Base-by-base conservation (phyloP, 2,113 vertebrate species). In the Bubo blakistoni region DNA sequence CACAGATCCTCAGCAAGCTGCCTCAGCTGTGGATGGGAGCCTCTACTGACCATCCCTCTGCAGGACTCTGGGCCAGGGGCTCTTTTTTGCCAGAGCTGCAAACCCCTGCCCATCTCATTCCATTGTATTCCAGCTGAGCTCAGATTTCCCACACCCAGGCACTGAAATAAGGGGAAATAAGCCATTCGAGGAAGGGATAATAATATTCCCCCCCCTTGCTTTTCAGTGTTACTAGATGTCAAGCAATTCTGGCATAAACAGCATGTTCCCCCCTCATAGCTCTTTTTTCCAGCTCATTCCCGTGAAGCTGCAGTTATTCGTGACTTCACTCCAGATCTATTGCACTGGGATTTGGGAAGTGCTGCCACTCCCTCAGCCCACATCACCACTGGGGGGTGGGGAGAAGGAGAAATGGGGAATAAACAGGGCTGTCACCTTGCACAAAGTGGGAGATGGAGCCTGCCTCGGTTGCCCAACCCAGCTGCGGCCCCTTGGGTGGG, bases 321-420 rank as follows among this genome's bases (percentile, higher is more conserved):
- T 97, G 97, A 97, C 84, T 97, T 97, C 97, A 97, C 91, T 88
- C 94, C 83, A 86, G 86, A 95, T 96, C 91, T 92, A 34, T 89
- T 77, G 91, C 92, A 96, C 80, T 94, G 96, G 96, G 96, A 97
- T 78, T 94, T 93, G 91, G 73, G 93, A 96, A 94, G 91, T 20
- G 81, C 78, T 77, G 92, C 96, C 97, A 95, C 96, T 95, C 95
- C 95, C 95, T 97, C 95, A 80, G 79, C 80, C 88, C 76, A 58
- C 86, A 93, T 40, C 0, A 7, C 70, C 2, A 67, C 72, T 11
- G 4, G 44, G 49, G 87, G 82, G 79, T 40, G 88, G 67, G 55
- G 83, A 72, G 69, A 29, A 61, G 78, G 47, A 78, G 61, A 59
- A 81, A 65, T 30, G 30, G 57, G 73, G 86, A 49, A 42, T 70